A percentile compares a stretch with the other conserved stretches of the same genome.
Evolutionary conservation across 1,140 invertebrate genomes (phyloP).

Genomic region (Cryptotermes secundus): DNA sequence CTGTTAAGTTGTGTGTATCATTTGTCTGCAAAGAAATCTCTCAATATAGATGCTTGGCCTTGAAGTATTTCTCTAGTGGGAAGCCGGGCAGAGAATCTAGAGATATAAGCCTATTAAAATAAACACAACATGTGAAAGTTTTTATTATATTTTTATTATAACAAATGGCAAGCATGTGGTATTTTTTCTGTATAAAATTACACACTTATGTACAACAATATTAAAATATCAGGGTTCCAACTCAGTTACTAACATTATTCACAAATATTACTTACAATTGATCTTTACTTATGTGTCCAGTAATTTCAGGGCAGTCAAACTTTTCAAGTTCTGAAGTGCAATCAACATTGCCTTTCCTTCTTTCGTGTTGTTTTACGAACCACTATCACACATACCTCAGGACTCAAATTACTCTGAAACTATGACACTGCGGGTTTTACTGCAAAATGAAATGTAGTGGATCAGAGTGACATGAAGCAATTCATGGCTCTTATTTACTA

Average conservation of each 20-base stretch:
- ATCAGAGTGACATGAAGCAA: too few relatives aligned
- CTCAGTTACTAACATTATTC: neutral
- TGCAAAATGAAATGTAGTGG: neutral
- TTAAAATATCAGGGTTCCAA: neutral
- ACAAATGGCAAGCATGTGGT: neutral
- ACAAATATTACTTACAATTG: slow-evolving; percentile 17
- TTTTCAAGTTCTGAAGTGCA: neutral
- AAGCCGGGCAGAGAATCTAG: too few relatives aligned
- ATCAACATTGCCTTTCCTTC: neutral
- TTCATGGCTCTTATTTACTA: too few relatives aligned
- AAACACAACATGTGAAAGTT: neutral
- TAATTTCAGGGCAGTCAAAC: neutral
- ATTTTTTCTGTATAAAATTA: neutral
- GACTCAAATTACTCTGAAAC: neutral
- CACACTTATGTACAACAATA: neutral
- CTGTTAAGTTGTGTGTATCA: too few relatives aligned
- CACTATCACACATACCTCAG: neutral
- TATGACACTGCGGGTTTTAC: neutral
- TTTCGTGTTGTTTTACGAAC: neutral
- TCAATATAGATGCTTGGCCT: too few relatives aligned
- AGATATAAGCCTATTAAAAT: neutral
- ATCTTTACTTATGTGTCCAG: neutral
- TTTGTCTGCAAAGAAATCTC: too few relatives aligned
- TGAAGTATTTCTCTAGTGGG: too few relatives aligned
- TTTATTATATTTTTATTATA: neutral